These are phyloP conservation scores for Aphelenchoides besseyi DNA, from an alignment of 1,140 invertebrate genomes.

Conservation along the genomic window DNA sequence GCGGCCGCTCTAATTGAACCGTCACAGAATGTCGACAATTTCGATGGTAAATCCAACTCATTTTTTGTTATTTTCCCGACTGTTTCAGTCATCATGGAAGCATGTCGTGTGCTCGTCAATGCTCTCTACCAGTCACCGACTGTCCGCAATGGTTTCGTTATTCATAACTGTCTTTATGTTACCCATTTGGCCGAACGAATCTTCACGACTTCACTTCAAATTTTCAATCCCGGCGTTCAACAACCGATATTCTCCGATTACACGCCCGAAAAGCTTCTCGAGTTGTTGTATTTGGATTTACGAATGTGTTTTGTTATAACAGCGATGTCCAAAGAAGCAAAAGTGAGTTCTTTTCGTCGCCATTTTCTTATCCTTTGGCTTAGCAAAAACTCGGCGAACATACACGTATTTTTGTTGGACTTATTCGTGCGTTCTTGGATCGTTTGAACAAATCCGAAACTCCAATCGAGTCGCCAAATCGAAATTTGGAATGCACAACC, in stretches of 20 bases:
- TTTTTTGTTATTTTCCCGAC: constrained; percentile 3
- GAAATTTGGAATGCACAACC: constrained; percentile 24
- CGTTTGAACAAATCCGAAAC: not conserved
- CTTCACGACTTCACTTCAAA: constrained; percentile 23
- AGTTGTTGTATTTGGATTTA: constrained; percentile 48
- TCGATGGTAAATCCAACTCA: constrained; percentile 27
- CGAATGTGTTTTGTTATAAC: constrained; percentile 42
- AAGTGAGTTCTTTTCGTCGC: not conserved
- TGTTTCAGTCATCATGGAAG: constrained; percentile 56
- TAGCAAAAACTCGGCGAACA: not conserved
- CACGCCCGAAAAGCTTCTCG: constrained; percentile 23
- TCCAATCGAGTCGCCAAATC: not conserved
- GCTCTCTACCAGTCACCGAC: constrained; percentile 45
- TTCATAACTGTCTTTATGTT: constrained; percentile 11
- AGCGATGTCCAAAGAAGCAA: constrained; percentile 21
- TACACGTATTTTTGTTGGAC: constrained; percentile 7
- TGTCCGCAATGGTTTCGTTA: not conserved
- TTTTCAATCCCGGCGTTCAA: constrained; percentile 21
- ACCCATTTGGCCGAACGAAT: constrained; percentile 17
- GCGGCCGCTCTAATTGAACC: constrained; percentile 17
- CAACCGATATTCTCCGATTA: constrained; percentile 15
- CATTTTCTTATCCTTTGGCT: constrained; percentile 2
- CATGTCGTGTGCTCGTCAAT: constrained; percentile 45
- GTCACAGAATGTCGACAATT: constrained; percentile 10
- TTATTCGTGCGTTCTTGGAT: not conserved